Evolutionary conservation across 2,797 vertebrate genomes (phyloP).

Genomic region (Emys orbicularis): DNA sequence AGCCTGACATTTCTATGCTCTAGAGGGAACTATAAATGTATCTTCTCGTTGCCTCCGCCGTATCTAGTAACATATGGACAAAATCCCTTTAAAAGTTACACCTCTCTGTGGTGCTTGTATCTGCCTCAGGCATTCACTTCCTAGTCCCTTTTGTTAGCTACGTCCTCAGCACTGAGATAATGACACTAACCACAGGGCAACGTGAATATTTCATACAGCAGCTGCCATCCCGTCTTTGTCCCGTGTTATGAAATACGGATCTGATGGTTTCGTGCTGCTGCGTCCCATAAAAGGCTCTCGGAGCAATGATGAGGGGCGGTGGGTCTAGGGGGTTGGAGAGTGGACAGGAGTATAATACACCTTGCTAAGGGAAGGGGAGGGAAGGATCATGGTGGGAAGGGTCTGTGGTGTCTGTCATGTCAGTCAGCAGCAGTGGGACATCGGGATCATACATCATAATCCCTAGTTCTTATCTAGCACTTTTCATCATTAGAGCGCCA

Average conservation of each 20-base stretch:
- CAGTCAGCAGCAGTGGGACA: neutral
- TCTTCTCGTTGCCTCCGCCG: no score
- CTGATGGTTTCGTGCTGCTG: neutral
- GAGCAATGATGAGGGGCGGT: neutral
- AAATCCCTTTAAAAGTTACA: neutral
- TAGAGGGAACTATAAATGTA: neutral
- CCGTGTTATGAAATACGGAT: neutral
- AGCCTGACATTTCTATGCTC: neutral
- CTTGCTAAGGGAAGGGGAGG: neutral
- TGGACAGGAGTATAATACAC: neutral
- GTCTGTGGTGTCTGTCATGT: neutral
- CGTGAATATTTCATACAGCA: neutral
- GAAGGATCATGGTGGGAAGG: no score
- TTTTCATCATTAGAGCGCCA: neutral
- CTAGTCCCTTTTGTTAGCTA: neutral
- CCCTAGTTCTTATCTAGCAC: neutral
- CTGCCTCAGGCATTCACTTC: neutral
- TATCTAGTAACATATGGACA: neutral
- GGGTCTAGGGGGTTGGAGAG: no score
- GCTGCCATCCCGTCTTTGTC: neutral
- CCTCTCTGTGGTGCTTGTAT: neutral
- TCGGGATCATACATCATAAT: neutral
- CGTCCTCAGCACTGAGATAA: no score
- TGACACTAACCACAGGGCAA: neutral
- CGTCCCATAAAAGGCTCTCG: accelerated